Conservation (phyloP, 1,140 invertebrate genomes). For the Adelges cooleyi region DNA sequence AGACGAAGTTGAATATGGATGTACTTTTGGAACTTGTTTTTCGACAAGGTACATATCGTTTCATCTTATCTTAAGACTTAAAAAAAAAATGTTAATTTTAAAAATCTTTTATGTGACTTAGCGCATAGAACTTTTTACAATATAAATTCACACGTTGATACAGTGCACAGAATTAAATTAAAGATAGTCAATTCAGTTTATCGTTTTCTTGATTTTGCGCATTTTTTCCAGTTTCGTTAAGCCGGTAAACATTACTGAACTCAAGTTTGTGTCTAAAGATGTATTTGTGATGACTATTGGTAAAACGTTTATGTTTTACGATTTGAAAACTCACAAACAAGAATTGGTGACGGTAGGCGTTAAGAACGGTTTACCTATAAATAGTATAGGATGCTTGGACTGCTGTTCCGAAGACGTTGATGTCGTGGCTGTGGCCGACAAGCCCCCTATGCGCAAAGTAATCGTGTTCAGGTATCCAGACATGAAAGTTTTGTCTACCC, state of each 20-base stretch:
- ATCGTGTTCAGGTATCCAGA: neutral
- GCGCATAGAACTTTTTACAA: no score
- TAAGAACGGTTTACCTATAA: neutral
- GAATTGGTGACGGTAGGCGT: neutral
- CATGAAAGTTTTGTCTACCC: neutral
- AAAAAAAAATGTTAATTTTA: no score
- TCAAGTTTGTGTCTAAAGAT: neutral
- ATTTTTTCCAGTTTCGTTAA: constrained; percentile 11
- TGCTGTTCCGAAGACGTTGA: neutral
- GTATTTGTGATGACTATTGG: neutral
- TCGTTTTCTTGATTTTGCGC: no score
- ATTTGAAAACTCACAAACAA: neutral
- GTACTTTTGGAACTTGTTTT: no score
- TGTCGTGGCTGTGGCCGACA: neutral
- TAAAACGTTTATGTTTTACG: constrained; percentile 5
- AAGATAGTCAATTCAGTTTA: no score
- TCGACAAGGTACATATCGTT: no score
- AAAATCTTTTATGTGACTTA: no score
- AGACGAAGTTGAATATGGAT: no score
- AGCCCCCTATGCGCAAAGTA: neutral
- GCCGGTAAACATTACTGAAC: neutral
- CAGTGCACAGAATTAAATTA: no score
- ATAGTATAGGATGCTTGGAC: constrained; percentile 3
- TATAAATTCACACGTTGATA: no score
- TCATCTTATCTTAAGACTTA: no score